These are phyloP conservation scores for Andrena trimmerana DNA, from an alignment of 2,888 invertebrate species.

Conservation along the genomic window DNA sequence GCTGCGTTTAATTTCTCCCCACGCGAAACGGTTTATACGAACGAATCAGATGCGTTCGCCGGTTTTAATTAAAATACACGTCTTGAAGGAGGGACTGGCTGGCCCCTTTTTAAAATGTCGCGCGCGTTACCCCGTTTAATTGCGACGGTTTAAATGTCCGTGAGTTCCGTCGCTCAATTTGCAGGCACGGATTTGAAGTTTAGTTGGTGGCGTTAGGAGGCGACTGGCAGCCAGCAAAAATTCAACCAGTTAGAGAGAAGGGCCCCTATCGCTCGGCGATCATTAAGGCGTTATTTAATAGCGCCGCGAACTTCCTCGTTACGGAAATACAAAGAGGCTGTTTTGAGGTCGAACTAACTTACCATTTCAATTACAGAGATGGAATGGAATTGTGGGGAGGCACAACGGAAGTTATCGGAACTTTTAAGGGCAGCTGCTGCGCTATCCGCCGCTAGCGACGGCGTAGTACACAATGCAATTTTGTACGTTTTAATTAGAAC, in stretches of 20 bases:
- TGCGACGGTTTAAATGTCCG: not conserved
- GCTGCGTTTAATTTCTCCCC: not conserved
- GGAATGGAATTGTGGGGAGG: conserved; percentile 45
- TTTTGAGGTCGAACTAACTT: conserved; percentile 56
- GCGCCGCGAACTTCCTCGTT: conserved; percentile 46
- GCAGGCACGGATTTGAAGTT: not conserved
- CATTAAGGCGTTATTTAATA: conserved; percentile 46
- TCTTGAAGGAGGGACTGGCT: not conserved
- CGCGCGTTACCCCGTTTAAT: not conserved
- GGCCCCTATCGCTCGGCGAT: conserved; percentile 26
- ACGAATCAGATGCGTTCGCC: conserved; percentile 10
- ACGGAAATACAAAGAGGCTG: conserved; percentile 47
- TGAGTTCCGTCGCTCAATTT: conserved; percentile 12
- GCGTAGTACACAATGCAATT: conserved; percentile 19
- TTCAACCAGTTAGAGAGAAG: not conserved
- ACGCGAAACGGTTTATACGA: no score
- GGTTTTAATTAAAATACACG: conserved; percentile 21
- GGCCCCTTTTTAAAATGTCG: not conserved
- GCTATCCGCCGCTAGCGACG: conserved; percentile 7
- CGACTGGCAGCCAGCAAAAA: conserved; percentile 1
- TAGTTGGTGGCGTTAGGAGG: no score
- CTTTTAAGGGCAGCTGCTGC: conserved; percentile 47
- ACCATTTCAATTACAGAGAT: conserved; percentile 57
- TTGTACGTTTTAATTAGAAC: conserved; percentile 49
- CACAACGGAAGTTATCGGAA: conserved; percentile 50